Base-by-base conservation (phyloP, 2,113 vertebrate genomes). In the Proterorhinus semilunaris region DNA sequence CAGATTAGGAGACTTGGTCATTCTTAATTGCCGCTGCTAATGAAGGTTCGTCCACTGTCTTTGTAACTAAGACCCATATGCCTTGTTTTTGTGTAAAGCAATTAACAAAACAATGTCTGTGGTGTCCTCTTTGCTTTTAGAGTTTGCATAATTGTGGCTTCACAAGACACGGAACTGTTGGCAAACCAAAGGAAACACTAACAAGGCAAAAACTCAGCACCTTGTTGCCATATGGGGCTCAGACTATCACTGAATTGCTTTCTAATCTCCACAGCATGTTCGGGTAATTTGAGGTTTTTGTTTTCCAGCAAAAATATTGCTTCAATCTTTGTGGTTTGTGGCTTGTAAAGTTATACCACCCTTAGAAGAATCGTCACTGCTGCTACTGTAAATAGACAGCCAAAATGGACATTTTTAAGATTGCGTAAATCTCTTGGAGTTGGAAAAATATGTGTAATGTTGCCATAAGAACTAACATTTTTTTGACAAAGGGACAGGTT, bases 231-330 rank as follows among this genome's bases (percentile, higher is more conserved):
- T 84, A 87, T 89, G 90, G 73, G 75, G 63, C 51, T 78, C 48
- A 52, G 78, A 84, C 84, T 85, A 84, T 78, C 78, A 76, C 74
- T 15, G 69, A 79, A 82, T 80, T 77, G 79, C 27, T 71, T 71
- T 71, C 78, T 90, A 88, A 91, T 91, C 87, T 85, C 82, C 70
- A 66, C 88, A 91, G 79, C 80, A 84, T 85, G 87, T 84, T 71
- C 27, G 27, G 78, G 84, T 74, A 84, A 89, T 89, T 86, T 76
- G 68, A 71, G 79, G 78, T 75, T 43, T 64, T 76, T 81, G 76
- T 79, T 76, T 86, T 83, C 71, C 46, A 43, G 81, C 74, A 47
- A 84, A 82, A 83, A 83, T 75, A 68, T 68, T 79, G 53, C 71
- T 5, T 51, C 13, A 6, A 65, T 70, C 65, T 83, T 78, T 52